phyloP scores from a whole-genome alignment of 2,797 vertebrate species.

The Labroides dimidiatus region DNA sequence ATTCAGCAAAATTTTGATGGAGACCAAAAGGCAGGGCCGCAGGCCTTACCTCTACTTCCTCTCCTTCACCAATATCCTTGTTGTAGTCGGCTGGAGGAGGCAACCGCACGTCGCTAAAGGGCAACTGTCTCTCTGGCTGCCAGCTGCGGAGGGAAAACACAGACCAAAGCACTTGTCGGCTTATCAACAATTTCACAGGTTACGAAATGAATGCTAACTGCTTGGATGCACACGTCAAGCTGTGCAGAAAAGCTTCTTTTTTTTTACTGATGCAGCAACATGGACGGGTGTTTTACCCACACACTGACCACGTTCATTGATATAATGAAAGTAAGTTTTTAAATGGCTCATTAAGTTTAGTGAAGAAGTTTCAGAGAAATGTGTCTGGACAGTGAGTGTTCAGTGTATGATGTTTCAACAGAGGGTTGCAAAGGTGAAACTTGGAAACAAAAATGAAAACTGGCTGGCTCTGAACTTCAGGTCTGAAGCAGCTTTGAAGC shows the following conservation, averaged over 20 bases:
- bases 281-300: neutral
- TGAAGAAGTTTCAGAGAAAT: constrained; percentile 11
- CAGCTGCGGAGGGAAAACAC: constrained; percentile 79
- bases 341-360: constrained; percentile 40
- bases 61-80: constrained; percentile 93
- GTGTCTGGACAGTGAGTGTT: constrained; percentile 11
- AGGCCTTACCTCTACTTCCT: constrained; percentile 91
- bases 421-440: constrained; percentile 13
- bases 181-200: constrained; percentile 12
- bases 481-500: neutral
- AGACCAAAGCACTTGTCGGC: constrained; percentile 18
- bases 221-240: neutral
- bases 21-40: neutral
- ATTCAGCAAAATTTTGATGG: neutral
- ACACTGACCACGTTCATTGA: constrained; percentile 1
- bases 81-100: constrained; percentile 90
- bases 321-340: constrained; percentile 25
- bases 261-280: neutral
- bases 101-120: constrained; percentile 92
- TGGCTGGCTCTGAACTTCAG: neutral
- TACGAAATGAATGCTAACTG: neutral
- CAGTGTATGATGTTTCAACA: constrained; percentile 5
- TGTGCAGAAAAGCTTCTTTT: neutral
- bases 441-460: neutral
- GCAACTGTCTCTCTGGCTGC: constrained; percentile 94